Evolutionary conservation across 2,888 invertebrate species (phyloP).

Genomic region (Oscheius sp.): DNA sequence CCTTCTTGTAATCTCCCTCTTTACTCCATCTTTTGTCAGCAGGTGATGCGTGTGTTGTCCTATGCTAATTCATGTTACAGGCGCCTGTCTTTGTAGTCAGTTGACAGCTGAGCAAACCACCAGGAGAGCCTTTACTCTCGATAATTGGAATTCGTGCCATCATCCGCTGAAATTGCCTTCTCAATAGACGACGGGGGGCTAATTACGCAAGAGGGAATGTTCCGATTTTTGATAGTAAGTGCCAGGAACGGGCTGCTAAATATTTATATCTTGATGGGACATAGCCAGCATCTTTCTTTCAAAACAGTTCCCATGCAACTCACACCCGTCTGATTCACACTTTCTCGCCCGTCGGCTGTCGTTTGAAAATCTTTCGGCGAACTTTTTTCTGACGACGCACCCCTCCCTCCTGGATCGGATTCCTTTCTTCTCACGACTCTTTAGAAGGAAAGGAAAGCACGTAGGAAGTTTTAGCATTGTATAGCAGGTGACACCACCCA

Average conservation of each 20-base stretch:
- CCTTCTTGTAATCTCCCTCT: neutral
- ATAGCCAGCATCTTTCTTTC: too few relatives aligned
- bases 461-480: too few relatives aligned
- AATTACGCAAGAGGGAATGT: slow-evolving; percentile 8
- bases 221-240: too few relatives aligned
- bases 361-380: neutral
- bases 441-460: too few relatives aligned
- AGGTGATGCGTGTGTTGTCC: slow-evolving; percentile 16
- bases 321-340: neutral
- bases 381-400: neutral
- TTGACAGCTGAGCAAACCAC: slow-evolving; percentile 25
- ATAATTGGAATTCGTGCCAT: slow-evolving; percentile 18
- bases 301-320: too few relatives aligned
- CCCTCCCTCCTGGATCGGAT: too few relatives aligned
- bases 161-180: slow-evolving; percentile 22
- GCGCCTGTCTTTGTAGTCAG: slow-evolving; percentile 16
- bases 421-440: too few relatives aligned
- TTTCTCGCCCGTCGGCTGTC: neutral
- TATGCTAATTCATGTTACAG: slow-evolving; percentile 26
- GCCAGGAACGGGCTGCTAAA: too few relatives aligned
- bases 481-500: too few relatives aligned
- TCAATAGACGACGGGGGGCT: slow-evolving; percentile 11
- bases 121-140: slow-evolving; percentile 21
- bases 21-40: slow-evolving; percentile 22
- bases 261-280: too few relatives aligned